A percentile compares a stretch with the other conserved stretches of the same genome.
Conservation (phyloP, 2,113 vertebrate genomes). For the Chionomys nivalis region DNA sequence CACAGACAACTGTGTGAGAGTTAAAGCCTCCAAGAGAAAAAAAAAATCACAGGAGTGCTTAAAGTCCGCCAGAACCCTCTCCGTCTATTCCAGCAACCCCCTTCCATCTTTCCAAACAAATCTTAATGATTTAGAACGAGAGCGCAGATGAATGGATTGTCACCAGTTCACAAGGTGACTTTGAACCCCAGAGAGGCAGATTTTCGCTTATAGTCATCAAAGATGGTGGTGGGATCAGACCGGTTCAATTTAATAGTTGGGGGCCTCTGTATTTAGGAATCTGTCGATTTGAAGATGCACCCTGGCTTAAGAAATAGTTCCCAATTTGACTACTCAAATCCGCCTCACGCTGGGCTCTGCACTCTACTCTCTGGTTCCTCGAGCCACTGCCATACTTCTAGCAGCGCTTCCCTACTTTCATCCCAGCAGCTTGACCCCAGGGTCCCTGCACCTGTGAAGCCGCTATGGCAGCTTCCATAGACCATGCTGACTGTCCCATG, state of each 20-base stretch:
- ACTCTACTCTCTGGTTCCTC: not conserved
- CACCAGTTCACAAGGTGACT: not conserved
- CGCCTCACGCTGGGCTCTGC: not conserved
- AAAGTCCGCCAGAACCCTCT: not conserved
- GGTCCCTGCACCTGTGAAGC: not conserved
- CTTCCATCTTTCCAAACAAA: constrained; percentile 11
- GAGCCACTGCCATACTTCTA: not conserved
- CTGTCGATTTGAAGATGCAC: not conserved
- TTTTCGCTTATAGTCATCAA: constrained; percentile 24
- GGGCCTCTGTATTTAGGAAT: not conserved
- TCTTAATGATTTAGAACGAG: not conserved
- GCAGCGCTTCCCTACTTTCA: not conserved
- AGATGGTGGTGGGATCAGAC: not conserved
- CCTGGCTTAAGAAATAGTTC: not conserved
- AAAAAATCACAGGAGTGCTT: not conserved
- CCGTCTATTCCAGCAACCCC: not conserved
- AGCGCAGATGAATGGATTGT: not conserved
- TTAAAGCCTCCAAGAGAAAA: not conserved
- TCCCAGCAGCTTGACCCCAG: not conserved
- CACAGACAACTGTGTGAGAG: not conserved
- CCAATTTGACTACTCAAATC: not conserved
- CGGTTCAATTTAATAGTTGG: not conserved
- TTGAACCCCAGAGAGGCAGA: not conserved
- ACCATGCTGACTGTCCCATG: not conserved
- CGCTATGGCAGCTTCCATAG: not conserved